These are phyloP conservation scores for Eurystomus glaucurus DNA, from an alignment of 2,797 vertebrate genomes.

Conservation along the genomic window DNA sequence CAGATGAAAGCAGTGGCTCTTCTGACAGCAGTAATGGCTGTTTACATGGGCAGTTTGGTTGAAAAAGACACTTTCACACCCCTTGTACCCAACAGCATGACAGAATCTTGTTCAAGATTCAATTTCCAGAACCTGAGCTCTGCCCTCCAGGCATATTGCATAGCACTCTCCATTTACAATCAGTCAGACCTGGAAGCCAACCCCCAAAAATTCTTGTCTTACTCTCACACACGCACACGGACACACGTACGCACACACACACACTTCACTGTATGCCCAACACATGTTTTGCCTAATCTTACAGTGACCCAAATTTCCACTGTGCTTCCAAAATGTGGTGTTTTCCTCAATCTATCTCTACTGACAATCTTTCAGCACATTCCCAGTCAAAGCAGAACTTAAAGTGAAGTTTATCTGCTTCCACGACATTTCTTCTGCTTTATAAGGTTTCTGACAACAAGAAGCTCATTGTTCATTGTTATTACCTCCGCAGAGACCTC, in stretches of 20 bases:
- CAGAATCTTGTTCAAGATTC: neutral
- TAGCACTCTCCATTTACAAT: neutral
- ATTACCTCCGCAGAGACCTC: neutral
- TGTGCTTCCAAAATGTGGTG: neutral
- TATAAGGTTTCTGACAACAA: neutral
- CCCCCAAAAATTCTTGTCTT: neutral
- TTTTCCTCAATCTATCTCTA: neutral
- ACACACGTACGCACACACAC: no score
- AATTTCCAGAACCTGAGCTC: neutral
- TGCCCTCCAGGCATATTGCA: neutral
- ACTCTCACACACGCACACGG: no score
- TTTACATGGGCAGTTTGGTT: neutral
- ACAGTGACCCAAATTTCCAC: neutral
- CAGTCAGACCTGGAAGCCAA: neutral
- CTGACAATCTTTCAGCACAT: neutral
- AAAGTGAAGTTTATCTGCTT: neutral
- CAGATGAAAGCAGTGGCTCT: neutral
- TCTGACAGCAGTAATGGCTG: neutral
- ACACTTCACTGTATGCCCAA: neutral
- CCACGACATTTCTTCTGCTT: neutral
- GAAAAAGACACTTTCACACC: neutral
- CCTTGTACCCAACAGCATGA: neutral
- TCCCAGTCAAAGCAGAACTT: neutral
- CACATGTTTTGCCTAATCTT: neutral
- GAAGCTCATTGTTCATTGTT: neutral